Percentiles rank a stretch among this genome's conserved stretches.
These are phyloP conservation scores for Poeciliopsis turneri DNA, from an alignment of 2,797 vertebrate genomes.

Conservation along the genomic window DNA sequence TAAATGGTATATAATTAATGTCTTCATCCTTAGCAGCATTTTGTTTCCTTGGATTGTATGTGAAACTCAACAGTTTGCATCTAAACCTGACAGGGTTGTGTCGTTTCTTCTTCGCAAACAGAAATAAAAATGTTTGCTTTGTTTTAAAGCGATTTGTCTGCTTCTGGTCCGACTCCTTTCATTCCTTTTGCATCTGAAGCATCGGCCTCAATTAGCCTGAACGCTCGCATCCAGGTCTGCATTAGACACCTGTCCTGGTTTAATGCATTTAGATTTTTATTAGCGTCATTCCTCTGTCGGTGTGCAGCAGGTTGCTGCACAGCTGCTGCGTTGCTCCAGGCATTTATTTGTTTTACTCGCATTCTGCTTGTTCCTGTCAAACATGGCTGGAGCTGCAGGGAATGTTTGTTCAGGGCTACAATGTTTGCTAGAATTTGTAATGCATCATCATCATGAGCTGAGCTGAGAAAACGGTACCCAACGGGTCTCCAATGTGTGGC, in stretches of 20 bases:
- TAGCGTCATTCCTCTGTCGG: slow-evolving; percentile 52
- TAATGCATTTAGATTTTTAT: slow-evolving; percentile 71
- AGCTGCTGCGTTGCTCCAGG: slow-evolving; percentile 5
- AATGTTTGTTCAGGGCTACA: not conserved
- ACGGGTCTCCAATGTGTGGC: no score
- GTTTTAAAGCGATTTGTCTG: not conserved
- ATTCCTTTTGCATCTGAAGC: slow-evolving; percentile 57
- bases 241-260: slow-evolving; percentile 69
- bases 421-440: not conserved
- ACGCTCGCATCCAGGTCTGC: slow-evolving; percentile 53
- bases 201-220: slow-evolving; percentile 77
- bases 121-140: slow-evolving; percentile 35
- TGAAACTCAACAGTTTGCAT: not conserved
- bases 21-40: not conserved
- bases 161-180: slow-evolving; percentile 26
- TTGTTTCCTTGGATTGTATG: not conserved
- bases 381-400: not conserved
- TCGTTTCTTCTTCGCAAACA: slow-evolving; percentile 27
- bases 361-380: slow-evolving; percentile 3
- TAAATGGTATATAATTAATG: not conserved
- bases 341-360: slow-evolving; percentile 33
- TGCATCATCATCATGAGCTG: not conserved
- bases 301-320: slow-evolving; percentile 36
- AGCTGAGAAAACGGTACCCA: not conserved
- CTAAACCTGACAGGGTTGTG: not conserved